Conservation (phyloP, 2,797 vertebrate species). For the Acestrorhynchus altus region DNA sequence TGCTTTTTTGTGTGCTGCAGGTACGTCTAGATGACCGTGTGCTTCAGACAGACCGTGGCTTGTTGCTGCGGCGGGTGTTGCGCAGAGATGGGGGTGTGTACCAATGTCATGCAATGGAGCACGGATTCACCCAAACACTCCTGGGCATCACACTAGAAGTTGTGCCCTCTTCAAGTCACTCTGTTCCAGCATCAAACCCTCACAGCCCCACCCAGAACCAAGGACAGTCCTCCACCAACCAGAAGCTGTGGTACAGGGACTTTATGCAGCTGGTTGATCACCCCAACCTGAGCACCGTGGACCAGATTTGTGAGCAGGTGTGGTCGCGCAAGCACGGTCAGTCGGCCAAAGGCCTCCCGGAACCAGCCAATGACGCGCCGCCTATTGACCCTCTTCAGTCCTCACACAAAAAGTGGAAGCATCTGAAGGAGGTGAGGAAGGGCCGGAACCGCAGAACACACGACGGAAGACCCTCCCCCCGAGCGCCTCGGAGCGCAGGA, state of each 20-base stretch:
- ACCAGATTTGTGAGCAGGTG: slow-evolving; percentile 88
- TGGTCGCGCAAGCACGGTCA: slow-evolving; percentile 82
- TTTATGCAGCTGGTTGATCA: slow-evolving; percentile 96
- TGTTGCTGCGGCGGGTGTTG: slow-evolving; percentile 85
- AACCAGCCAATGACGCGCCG: slow-evolving; percentile 53
- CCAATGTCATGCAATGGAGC: slow-evolving; percentile 89
- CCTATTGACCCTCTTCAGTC: slow-evolving; percentile 67
- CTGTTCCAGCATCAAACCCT: slow-evolving; percentile 62
- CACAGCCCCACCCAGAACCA: slow-evolving; percentile 62
- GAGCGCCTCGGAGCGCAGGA: slow-evolving; percentile 88
- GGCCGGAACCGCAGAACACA: slow-evolving; percentile 90
- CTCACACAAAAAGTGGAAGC: slow-evolving; percentile 82
- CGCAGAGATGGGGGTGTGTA: slow-evolving; percentile 85
- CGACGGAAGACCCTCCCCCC: slow-evolving; percentile 79
- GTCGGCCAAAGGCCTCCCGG: slow-evolving; percentile 65
- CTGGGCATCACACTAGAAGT: slow-evolving; percentile 88
- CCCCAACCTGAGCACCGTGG: slow-evolving; percentile 83
- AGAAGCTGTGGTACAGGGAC: slow-evolving; percentile 94
- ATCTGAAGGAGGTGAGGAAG: slow-evolving; percentile 83
- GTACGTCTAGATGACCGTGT: slow-evolving; percentile 84
- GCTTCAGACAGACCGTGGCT: slow-evolving; percentile 82
- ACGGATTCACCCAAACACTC: slow-evolving; percentile 91
- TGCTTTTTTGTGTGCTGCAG: slow-evolving; percentile 67
- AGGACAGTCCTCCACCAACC: slow-evolving; percentile 67
- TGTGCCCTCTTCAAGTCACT: slow-evolving; percentile 72